Percentiles rank a stretch among this genome's conserved stretches.
phyloP scores from a whole-genome alignment of 1,140 invertebrate species.

The Lepidurus arcticus region DNA sequence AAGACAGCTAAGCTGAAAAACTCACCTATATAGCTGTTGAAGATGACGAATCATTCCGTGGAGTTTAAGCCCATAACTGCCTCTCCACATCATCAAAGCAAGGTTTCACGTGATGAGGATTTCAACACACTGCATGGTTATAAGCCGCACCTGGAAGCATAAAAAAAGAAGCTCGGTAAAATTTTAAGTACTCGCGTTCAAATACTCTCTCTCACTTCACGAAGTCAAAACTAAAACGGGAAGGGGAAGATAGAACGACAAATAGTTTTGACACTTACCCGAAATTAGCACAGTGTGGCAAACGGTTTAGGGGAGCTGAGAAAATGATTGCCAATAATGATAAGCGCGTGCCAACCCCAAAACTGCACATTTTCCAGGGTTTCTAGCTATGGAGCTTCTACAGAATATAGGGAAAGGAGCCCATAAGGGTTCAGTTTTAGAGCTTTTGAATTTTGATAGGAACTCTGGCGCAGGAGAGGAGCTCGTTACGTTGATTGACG shows the following conservation, averaged over 20 bases:
- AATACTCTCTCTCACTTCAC: too few species aligned
- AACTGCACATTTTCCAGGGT: too few species aligned
- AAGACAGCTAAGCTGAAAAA: background rate
- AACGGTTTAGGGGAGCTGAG: background rate
- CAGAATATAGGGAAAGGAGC: too few species aligned
- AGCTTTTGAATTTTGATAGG: background rate
- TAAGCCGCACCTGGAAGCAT: background rate
- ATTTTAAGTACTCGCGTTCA: too few species aligned
- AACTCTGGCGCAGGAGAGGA: background rate
- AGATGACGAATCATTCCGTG: background rate
- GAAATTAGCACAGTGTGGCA: background rate
- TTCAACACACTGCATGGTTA: background rate
- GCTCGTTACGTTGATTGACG: constrained; percentile 18
- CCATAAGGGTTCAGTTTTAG: background rate
- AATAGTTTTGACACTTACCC: background rate
- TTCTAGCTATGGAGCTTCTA: too few species aligned
- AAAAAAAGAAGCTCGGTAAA: background rate
- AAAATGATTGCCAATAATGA: background rate
- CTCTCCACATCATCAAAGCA: background rate
- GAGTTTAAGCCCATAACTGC: background rate
- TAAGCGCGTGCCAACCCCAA: background rate
- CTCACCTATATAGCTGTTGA: background rate
- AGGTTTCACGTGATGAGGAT: background rate
- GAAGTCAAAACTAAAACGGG: background rate
- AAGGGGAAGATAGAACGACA: background rate